Percentiles rank a stretch among this genome's conserved stretches.
Conservation (phyloP, 2,797 vertebrate species). For the Clarias platycephalus region DNA sequence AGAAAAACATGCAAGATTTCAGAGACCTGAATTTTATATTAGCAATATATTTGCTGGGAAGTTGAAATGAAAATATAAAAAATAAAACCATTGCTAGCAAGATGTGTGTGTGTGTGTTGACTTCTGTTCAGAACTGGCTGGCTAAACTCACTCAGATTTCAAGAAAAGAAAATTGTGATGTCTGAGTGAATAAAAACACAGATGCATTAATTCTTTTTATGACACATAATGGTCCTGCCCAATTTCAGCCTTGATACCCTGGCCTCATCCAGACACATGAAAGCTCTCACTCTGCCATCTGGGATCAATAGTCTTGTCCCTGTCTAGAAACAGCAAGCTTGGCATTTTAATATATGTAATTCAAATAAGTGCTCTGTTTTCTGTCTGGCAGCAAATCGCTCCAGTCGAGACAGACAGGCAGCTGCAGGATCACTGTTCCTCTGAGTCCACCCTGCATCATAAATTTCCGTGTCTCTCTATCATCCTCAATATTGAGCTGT, state of each 20-base stretch:
- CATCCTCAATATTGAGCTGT: slow-evolving; percentile 18
- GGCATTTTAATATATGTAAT: slow-evolving; percentile 82
- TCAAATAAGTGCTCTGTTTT: slow-evolving; percentile 77
- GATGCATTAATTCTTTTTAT: slow-evolving; percentile 36
- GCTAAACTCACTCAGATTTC: slow-evolving; percentile 13
- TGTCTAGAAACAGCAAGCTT: slow-evolving; percentile 69
- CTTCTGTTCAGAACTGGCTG: slow-evolving; percentile 22
- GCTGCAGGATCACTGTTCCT: slow-evolving; percentile 36
- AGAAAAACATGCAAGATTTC: slow-evolving; percentile 14
- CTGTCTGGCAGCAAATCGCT: slow-evolving; percentile 64
- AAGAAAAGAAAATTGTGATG: slow-evolving; percentile 15
- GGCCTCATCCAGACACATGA: slow-evolving; percentile 61
- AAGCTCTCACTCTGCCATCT: slow-evolving; percentile 71
- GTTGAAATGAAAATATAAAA: slow-evolving; percentile 42
- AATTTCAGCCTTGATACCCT: slow-evolving; percentile 41
- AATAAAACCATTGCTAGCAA: slow-evolving; percentile 42
- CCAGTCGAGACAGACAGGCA: slow-evolving; percentile 43
- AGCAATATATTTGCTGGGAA: slow-evolving; percentile 33
- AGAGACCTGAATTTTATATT: slow-evolving; percentile 40
- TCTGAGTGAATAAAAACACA: slow-evolving; percentile 36
- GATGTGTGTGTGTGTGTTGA: background rate
- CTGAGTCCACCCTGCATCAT: slow-evolving; percentile 26
- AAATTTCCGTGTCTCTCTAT: slow-evolving; percentile 31
- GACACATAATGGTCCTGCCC: slow-evolving; percentile 43
- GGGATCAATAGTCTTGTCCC: slow-evolving; percentile 76